Evolutionary conservation across 1,140 invertebrate genomes (phyloP).

Genomic region (Philopotamus ludificatus): DNA sequence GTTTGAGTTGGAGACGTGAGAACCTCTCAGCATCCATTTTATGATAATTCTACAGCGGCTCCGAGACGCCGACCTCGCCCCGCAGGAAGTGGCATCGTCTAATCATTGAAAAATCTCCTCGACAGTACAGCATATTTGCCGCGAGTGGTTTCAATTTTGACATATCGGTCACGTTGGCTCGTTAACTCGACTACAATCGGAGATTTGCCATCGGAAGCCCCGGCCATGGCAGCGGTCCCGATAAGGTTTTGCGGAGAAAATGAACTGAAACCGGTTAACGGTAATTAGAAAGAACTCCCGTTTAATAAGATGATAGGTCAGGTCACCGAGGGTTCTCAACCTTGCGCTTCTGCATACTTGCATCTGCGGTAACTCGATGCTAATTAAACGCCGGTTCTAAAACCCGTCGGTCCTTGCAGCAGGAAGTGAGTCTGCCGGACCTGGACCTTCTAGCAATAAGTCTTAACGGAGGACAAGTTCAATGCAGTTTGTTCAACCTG

Average conservation of each 20-base stretch:
- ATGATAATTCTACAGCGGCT: slow-evolving; percentile 8
- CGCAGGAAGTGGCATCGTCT: neutral
- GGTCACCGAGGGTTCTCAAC: neutral
- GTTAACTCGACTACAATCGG: neutral
- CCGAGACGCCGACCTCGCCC: neutral
- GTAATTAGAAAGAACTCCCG: no score
- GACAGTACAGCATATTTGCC: no score
- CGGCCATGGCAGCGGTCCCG: neutral
- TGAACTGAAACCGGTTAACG: neutral
- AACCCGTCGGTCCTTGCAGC: slow-evolving; percentile 1
- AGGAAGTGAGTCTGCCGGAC: slow-evolving; percentile 7
- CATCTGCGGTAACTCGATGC: neutral
- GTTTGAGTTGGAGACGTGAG: slow-evolving; percentile 1
- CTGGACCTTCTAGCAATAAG: neutral
- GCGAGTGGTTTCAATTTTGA: neutral
- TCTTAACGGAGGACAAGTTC: slow-evolving; percentile 20
- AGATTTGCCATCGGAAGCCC: neutral
- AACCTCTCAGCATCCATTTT: slow-evolving; percentile 16
- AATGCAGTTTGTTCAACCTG: slow-evolving; percentile 23
- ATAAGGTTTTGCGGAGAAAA: neutral
- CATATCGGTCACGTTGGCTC: neutral
- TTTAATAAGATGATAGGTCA: slow-evolving; percentile 11
- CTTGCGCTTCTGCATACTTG: neutral
- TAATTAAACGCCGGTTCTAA: neutral
- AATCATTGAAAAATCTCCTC: neutral